phyloP scores from a whole-genome alignment of 2,888 invertebrate genomes.

The Monoplex corrugatus region DNA sequence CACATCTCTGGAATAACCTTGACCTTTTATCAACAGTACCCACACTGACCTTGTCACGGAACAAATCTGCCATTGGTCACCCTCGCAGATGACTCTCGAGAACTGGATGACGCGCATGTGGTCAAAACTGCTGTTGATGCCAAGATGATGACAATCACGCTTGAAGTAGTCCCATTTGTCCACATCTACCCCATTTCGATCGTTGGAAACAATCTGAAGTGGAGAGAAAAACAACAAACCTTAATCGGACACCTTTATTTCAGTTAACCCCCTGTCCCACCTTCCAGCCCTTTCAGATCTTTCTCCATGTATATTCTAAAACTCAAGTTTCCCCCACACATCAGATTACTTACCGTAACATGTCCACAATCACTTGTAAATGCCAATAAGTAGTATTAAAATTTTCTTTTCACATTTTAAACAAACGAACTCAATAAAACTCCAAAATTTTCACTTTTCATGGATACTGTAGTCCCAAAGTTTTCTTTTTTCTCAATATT shows the following conservation, averaged over 20 bases:
- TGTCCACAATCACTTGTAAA: no score
- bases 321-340: no score
- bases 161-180: slow-evolving; percentile 87
- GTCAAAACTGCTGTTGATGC: slow-evolving; percentile 82
- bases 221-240: not conserved
- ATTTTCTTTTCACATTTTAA: no score
- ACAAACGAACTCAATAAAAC: no score
- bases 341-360: no score
- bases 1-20: not conserved
- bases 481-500: no score
- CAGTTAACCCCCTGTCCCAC: not conserved
- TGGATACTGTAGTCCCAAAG: no score
- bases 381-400: no score
- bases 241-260: not conserved
- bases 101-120: slow-evolving; percentile 81
- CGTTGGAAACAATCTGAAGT: slow-evolving; percentile 84
- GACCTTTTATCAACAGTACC: not conserved
- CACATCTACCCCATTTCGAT: slow-evolving; percentile 85
- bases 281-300: not conserved
- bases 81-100: slow-evolving; percentile 75
- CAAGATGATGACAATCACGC: slow-evolving; percentile 84
- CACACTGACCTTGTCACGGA: slow-evolving; percentile 82
- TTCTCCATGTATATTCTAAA: no score
- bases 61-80: slow-evolving; percentile 66
- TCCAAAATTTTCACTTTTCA: no score